These are phyloP conservation scores for Nymphalis io DNA, from an alignment of 1,140 invertebrate species.

Conservation along the genomic window DNA sequence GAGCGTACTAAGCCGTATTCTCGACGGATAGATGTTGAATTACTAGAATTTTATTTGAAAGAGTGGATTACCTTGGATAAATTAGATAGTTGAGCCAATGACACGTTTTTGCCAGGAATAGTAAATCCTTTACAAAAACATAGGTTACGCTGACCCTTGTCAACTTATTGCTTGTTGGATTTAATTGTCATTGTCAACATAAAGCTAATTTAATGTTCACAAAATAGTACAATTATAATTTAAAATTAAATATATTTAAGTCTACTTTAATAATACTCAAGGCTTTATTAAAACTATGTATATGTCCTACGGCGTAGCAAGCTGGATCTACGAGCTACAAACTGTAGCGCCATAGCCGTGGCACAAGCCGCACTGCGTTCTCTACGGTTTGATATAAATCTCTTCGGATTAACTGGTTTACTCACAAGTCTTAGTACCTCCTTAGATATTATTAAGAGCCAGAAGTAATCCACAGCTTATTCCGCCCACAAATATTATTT, in stretches of 20 bases:
- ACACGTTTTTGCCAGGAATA: constrained; percentile 36
- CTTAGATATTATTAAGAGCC: constrained; percentile 51
- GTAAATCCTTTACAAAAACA: constrained; percentile 33
- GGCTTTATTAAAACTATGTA: constrained; percentile 31
- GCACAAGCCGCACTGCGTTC: constrained; percentile 56
- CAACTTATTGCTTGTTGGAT: not conserved
- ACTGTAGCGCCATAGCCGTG: constrained; percentile 41
- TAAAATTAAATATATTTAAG: not conserved
- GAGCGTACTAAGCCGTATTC: constrained; percentile 33
- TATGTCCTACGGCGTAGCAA: constrained; percentile 37
- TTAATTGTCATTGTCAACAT: constrained; percentile 23
- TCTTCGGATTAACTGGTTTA: constrained; percentile 59
- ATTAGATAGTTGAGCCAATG: constrained; percentile 44
- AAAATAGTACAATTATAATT: not conserved
- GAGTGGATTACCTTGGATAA: constrained; percentile 45
- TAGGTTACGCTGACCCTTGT: constrained; percentile 27
- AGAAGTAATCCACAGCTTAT: constrained; percentile 17
- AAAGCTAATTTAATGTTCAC: not conserved
- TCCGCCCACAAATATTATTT: constrained; percentile 18
- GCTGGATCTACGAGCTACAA: constrained; percentile 42
- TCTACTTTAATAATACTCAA: no score
- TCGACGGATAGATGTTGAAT: constrained; percentile 37
- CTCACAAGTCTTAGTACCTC: constrained; percentile 45
- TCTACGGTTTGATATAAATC: constrained; percentile 58
- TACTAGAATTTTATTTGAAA: constrained; percentile 46